These are phyloP conservation scores for Tympanoctomys barrerae DNA, from an alignment of 2,797 vertebrate species.

Conservation along the genomic window DNA sequence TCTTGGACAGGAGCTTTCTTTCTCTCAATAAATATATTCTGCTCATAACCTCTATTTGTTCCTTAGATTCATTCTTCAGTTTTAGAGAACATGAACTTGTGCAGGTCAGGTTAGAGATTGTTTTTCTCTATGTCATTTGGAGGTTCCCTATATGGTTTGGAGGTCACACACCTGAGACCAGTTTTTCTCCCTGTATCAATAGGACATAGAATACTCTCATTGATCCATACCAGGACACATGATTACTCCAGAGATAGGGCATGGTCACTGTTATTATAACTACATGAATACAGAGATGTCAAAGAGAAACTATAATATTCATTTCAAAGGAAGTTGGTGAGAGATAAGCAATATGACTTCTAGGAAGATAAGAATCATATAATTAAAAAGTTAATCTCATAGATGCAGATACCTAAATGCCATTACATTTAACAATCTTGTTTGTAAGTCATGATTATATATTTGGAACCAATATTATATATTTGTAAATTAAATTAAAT, in stretches of 20 bases:
- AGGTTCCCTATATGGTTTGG: too few relatives aligned
- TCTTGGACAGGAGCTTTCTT: too few relatives aligned
- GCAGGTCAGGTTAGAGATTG: too few relatives aligned
- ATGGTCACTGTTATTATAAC: background rate
- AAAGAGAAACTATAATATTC: background rate
- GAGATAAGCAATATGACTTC: background rate
- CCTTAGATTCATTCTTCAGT: too few relatives aligned
- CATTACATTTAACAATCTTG: background rate
- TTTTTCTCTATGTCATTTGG: too few relatives aligned
- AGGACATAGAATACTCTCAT: background rate
- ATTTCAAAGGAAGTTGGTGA: background rate
- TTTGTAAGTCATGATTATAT: too few relatives aligned
- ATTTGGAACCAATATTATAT: too few relatives aligned
- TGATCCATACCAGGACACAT: background rate
- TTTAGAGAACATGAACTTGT: too few relatives aligned
- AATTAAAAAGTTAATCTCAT: background rate
- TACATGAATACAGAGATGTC: background rate
- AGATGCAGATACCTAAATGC: background rate
- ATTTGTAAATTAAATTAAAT: background rate
- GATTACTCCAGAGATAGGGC: background rate
- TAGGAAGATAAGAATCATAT: background rate
- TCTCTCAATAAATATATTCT: too few relatives aligned
- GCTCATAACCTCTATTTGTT: too few relatives aligned
- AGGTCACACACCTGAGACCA: too few relatives aligned
- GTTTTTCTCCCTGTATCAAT: too few relatives aligned